Evolutionary conservation across 2,113 vertebrate genomes (phyloP).

Genomic region (Climacteris rufus): DNA sequence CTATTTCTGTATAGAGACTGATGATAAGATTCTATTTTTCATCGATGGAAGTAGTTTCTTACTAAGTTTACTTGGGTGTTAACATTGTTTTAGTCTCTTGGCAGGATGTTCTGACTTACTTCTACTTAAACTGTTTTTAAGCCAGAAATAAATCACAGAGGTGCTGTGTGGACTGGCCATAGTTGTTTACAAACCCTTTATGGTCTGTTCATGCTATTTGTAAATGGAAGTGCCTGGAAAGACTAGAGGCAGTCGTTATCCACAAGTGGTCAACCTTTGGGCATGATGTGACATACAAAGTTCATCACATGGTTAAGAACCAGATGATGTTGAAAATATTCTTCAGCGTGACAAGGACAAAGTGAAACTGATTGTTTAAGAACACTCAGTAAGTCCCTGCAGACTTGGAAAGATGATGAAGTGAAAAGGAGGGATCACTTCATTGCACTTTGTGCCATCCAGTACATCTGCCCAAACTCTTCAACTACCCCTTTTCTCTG

Average conservation of each 20-base stretch:
- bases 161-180: neutral
- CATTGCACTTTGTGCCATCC: neutral
- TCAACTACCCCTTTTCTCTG: neutral
- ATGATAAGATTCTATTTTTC: neutral
- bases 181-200: neutral
- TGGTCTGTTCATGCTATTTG: neutral
- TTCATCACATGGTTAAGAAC: neutral
- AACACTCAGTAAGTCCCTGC: neutral
- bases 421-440: neutral
- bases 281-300: neutral
- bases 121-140: neutral
- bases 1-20: neutral
- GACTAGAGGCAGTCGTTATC: neutral
- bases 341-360: neutral
- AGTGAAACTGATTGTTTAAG: neutral
- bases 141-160: neutral
- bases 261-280: neutral
- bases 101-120: neutral
- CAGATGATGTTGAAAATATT: neutral
- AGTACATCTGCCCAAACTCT: neutral
- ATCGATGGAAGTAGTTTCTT: neutral
- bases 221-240: neutral
- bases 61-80: neutral
- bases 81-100: neutral
- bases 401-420: neutral